Evolutionary conservation across 2,888 invertebrate genomes (phyloP).

Genomic region (Eupithecia subfuscata): DNA sequence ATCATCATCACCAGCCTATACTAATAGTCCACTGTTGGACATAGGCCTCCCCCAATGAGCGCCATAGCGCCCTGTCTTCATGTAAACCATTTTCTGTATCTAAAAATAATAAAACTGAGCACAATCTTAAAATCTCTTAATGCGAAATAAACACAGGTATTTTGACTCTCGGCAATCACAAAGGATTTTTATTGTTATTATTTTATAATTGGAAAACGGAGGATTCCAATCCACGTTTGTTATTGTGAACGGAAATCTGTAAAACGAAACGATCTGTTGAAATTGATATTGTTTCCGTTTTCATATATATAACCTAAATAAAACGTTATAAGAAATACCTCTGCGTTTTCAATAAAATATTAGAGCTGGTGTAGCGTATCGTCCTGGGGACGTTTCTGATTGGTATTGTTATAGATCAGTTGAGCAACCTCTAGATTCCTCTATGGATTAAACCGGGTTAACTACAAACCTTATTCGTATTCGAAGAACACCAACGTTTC

Average conservation of each 20-base stretch:
- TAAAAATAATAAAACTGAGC: not conserved
- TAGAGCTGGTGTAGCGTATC: not conserved
- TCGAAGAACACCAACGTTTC: too few species aligned
- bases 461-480: too few species aligned
- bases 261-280: not conserved
- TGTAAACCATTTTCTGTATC: not conserved
- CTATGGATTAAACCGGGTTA: too few species aligned
- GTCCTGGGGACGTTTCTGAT: not conserved
- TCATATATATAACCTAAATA: not conserved
- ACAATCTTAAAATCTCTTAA: not conserved
- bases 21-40: too few species aligned
- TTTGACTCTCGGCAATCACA: not conserved
- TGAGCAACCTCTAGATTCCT: too few species aligned
- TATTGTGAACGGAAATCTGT: conserved; percentile 1
- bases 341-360: not conserved
- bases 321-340: not conserved
- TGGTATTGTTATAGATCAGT: too few species aligned
- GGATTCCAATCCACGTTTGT: not conserved
- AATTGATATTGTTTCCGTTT: not conserved
- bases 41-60: too few species aligned
- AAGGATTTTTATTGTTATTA: not conserved
- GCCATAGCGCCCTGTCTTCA: too few species aligned
- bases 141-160: not conserved
- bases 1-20: too few species aligned
- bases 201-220: not conserved